Conservation (phyloP, 2,888 invertebrate genomes). For the Aleiodes alternator region DNA sequence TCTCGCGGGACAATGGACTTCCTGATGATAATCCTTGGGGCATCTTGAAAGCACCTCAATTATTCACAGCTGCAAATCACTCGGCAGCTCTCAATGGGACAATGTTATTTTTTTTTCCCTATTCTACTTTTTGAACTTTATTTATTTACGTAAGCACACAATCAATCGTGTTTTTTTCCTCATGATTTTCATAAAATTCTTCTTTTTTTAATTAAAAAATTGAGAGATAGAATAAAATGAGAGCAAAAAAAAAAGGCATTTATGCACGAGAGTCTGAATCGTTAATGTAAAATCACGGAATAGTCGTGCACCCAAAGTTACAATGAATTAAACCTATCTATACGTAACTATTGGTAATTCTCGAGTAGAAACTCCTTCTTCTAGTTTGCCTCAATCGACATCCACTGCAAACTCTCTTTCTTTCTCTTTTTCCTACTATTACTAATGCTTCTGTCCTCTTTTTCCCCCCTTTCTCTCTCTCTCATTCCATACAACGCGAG, state of each 20-base stretch:
- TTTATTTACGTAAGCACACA: conserved; percentile 19
- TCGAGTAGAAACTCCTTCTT: conserved; percentile 20
- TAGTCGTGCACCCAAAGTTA: conserved; percentile 57
- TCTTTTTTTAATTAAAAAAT: conserved; percentile 6
- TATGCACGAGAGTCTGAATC: conserved; percentile 10
- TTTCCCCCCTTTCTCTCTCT: conserved; percentile 1
- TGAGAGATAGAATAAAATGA: not conserved
- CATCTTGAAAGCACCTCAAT: conserved; percentile 38
- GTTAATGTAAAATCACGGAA: conserved; percentile 11
- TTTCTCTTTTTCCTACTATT: conserved; percentile 23
- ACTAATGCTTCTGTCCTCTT: conserved; percentile 40
- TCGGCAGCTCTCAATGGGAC: conserved; percentile 9
- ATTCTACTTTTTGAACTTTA: conserved; percentile 11
- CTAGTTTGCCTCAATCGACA: conserved; percentile 34
- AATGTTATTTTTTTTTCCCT: not conserved
- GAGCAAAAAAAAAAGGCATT: not conserved
- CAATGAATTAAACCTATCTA: conserved; percentile 64
- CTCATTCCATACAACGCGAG: conserved; percentile 42
- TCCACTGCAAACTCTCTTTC: conserved; percentile 25
- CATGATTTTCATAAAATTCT: not conserved
- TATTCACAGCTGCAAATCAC: conserved; percentile 46
- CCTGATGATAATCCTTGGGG: conserved; percentile 28
- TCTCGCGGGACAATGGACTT: conserved; percentile 39
- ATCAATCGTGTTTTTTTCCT: not conserved
- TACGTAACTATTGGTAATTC: conserved; percentile 47